Evolutionary conservation across 2,797 vertebrate genomes (phyloP), one percentile per base, ranked within the genome.

Genomic region (Zalophus californianus): DNA sequence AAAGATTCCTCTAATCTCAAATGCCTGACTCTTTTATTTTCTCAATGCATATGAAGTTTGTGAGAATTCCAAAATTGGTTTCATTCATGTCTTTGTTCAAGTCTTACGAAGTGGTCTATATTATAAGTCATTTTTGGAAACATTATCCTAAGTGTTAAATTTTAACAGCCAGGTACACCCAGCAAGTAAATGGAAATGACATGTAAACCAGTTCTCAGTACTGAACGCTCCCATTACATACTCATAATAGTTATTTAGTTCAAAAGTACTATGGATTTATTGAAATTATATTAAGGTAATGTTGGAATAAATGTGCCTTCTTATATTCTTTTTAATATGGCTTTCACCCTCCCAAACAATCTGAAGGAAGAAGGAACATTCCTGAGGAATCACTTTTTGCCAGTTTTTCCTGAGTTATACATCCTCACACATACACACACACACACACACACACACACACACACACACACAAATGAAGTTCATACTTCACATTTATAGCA

Each of bases 371-470:
- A 41, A 44, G 2, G 8, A 1, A 1, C 0, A n/a, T 48, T 78
- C 4, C 0, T 0, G 52, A 86, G 41, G 1, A 5, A 2, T 35
- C 3, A 5, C 3, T n/a, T 56, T 7, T 58, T 16, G 5, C 9
- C 11, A 18, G 3, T 0, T 85, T 66, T 27, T 66, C 29, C 38
- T 58, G 62, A 44, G 27, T 44, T 68, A 21, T 25, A 18, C 16
- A 72, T 62, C 29, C 18, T 78, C 5, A 4, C 12, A 25, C 9
- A 62, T 20, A n/a, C n/a, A n/a, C n/a, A n/a, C n/a, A 84, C n/a
- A 79, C 90, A 94, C 25, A 84, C 38, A 79, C 90, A 94, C 25
- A 70, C 5, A 4, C 12, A 25, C 9, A 62, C 23, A 84, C n/a
- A 79, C 90, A 94, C 25, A 84, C 38, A 79, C 90, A 94, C 25